Base-by-base conservation (phyloP, 2,797 vertebrate genomes). In the Rhynchotus rufescens region DNA sequence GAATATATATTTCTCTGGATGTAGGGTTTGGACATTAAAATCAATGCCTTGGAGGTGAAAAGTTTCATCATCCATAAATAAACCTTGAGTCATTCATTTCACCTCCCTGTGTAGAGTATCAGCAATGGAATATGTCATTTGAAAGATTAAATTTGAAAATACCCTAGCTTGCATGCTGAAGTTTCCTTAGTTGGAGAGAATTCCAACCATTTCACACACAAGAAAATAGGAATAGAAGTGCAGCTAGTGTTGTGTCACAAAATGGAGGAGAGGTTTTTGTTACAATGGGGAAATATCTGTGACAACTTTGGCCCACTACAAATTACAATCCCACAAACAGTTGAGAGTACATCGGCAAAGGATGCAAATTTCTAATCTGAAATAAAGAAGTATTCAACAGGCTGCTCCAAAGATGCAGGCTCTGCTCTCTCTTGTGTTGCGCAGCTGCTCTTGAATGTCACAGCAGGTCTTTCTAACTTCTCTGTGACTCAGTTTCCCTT, bases 11-110 rank as follows among this genome's bases (percentile, higher is more conserved):
- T 88, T 68, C 66, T 82, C n/a, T 83, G 80, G 49, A 51, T 81
- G 12, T 54, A 87, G 81, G 73, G 17, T 80, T 94, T 3, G 15
- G 74, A 67, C 80, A 40, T 77, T 80, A 86, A 92, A 94, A 92
- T 92, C 84, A 87, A 80, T 90, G 67, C 51, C 77, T 90, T 68
- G 34, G 84, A 88, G 82, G 80, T 89, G 76, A 93, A 86, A 94
- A 74, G 44, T 62, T 84, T 94, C 14, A 61, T 71, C 0, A 0
- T 51, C 60, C 52, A 47, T 81, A 94, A 96, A 94, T 87, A 94
- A 87, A 64, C 79, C 52, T 49, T 38, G 17, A 95, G n/a, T 60
- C 82, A 68, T 65, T 77, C 80, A 22, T 90, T 96, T 92, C 6
- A 12, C n/a, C 36, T 92, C 26, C 59, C 89, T 57, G 73, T 54